These are phyloP conservation scores for Cynopterus brachyotis DNA, from an alignment of 2,113 vertebrate species.

Conservation along the genomic window DNA sequence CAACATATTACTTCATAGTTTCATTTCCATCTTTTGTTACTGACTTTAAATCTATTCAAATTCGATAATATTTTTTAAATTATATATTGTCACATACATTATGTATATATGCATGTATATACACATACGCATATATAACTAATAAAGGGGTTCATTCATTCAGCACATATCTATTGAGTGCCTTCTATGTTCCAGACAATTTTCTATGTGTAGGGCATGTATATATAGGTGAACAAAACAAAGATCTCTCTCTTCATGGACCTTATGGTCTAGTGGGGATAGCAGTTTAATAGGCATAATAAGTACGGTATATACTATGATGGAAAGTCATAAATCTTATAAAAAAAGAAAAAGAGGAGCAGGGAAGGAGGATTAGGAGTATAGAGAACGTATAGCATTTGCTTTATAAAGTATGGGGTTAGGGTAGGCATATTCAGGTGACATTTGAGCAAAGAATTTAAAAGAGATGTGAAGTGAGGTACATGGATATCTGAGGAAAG, in stretches of 20 bases:
- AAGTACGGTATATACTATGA: neutral
- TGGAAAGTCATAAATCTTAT: neutral
- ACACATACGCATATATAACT: neutral
- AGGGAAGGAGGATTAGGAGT: neutral
- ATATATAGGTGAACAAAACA: neutral
- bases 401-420: neutral
- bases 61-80: neutral
- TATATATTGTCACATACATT: neutral
- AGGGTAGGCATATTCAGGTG: neutral
- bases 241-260: neutral
- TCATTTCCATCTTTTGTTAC: neutral
- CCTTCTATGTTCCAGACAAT: neutral
- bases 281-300: neutral
- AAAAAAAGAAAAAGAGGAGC: neutral
- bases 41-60: neutral
- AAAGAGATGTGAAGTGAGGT: neutral
- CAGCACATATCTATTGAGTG: neutral
- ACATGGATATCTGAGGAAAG: neutral
- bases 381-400: neutral
- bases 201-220: neutral
- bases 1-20: neutral
- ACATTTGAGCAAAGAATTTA: neutral
- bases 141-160: neutral
- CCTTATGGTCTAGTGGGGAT: neutral
- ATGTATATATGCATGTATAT: no score